Evolutionary conservation across 2,888 invertebrate species (phyloP).

Genomic region (Graphium colonna): DNA sequence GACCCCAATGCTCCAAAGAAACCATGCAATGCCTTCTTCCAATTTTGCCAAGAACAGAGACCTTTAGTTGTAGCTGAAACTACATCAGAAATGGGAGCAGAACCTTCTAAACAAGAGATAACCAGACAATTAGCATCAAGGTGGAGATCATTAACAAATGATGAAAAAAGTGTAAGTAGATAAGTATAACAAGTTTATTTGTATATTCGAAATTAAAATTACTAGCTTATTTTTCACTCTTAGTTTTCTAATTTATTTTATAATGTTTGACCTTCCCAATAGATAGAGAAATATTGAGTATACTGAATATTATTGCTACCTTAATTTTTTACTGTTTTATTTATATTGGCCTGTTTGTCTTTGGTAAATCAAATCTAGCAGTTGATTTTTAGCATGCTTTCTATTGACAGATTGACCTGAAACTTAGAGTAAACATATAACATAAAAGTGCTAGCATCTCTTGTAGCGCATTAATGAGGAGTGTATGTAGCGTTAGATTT

Average conservation of each 20-base stretch:
- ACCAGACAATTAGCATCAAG: conserved; percentile 86
- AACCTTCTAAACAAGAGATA: conserved; percentile 87
- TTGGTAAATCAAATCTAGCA: too few relatives aligned
- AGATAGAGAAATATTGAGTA: background rate
- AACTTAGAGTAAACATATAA: too few relatives aligned
- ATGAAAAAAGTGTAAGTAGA: conserved; percentile 83
- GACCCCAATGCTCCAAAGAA: conserved; percentile 90
- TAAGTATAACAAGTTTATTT: background rate
- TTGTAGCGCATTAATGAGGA: too few relatives aligned
- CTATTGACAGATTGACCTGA: too few relatives aligned
- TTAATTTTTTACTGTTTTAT: background rate
- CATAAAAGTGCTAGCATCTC: too few relatives aligned
- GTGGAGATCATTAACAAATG: conserved; percentile 85
- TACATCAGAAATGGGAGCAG: conserved; percentile 81
- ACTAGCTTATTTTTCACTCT: too few relatives aligned
- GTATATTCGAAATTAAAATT: too few relatives aligned
- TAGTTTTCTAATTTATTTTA: conserved; percentile 3
- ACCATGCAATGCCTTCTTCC: conserved; percentile 90
- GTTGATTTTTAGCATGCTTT: too few relatives aligned
- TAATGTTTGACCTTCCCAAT: conserved; percentile 11
- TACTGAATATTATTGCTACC: background rate
- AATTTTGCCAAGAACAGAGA: conserved; percentile 89
- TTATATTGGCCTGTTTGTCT: too few relatives aligned
- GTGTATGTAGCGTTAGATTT: too few relatives aligned
- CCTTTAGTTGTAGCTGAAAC: conserved; percentile 85